These are phyloP conservation scores for Papilio elwesi DNA, from an alignment of 2,888 invertebrate species.

Conservation along the genomic window DNA sequence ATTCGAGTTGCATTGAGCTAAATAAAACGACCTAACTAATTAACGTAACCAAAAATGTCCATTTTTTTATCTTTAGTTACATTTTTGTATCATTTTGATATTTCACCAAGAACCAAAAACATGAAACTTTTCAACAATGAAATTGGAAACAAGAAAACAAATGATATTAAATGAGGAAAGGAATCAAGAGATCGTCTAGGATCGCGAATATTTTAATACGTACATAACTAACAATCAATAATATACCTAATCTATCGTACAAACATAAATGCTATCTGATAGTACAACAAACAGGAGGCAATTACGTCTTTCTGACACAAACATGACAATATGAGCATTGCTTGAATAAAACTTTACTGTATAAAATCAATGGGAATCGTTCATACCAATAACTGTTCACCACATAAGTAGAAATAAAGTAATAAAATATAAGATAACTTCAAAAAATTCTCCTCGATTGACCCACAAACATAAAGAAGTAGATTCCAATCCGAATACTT, in stretches of 20 bases:
- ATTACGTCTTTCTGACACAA: neutral
- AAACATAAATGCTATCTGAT: constrained; percentile 10
- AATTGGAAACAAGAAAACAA: too few relatives aligned
- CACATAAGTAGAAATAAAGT: constrained; percentile 12
- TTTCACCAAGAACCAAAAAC: too few relatives aligned
- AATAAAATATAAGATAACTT: neutral
- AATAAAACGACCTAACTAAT: too few relatives aligned
- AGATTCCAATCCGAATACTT: constrained; percentile 21
- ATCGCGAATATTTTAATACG: too few relatives aligned
- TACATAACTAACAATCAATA: too few relatives aligned
- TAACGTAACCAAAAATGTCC: too few relatives aligned
- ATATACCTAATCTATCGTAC: neutral
- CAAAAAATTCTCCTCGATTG: neutral
- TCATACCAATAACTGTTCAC: constrained; percentile 7
- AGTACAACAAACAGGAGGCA: neutral
- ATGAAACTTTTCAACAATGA: too few relatives aligned
- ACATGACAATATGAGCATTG: constrained; percentile 10
- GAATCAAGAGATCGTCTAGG: too few relatives aligned
- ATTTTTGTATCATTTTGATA: too few relatives aligned
- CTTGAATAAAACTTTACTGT: neutral
- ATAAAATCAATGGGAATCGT: neutral
- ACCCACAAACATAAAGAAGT: constrained; percentile 36
- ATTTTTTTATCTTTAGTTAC: too few relatives aligned
- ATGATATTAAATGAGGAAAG: too few relatives aligned
- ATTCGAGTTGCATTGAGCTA: neutral